Conservation (phyloP, 2,888 invertebrate genomes). For the Ferrisia virgata region DNA sequence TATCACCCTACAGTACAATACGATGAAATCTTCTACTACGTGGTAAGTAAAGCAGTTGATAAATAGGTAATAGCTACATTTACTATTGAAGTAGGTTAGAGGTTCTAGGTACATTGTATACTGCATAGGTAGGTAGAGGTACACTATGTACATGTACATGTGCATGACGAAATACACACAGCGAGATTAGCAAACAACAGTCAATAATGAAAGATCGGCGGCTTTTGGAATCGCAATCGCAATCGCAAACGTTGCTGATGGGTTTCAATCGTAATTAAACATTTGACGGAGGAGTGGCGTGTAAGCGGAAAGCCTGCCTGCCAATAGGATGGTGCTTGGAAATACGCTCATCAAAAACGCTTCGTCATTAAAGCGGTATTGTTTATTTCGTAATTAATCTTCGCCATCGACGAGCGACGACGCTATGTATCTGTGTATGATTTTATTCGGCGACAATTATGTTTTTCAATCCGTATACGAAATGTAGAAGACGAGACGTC, state of each 20-base stretch:
- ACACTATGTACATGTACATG: too few species aligned
- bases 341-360: conserved; percentile 15
- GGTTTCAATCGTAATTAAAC: conserved; percentile 29
- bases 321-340: too few species aligned
- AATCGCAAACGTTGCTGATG: neutral
- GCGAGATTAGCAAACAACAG: neutral
- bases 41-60: too few species aligned
- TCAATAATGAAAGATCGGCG: neutral
- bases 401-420: too few species aligned
- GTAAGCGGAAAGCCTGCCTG: too few species aligned
- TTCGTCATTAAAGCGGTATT: conserved; percentile 27
- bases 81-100: neutral
- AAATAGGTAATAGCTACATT: neutral
- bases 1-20: neutral
- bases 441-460: neutral
- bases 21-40: neutral
- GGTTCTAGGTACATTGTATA: neutral
- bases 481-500: neutral
- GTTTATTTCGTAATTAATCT: conserved; percentile 30
- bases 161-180: too few species aligned
- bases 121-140: too few species aligned
- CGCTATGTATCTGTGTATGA: too few species aligned
- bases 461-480: neutral
- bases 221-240: too few species aligned
- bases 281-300: too few species aligned